Conservation (phyloP, 2,797 vertebrate species). For the Acropternis orthonyx region DNA sequence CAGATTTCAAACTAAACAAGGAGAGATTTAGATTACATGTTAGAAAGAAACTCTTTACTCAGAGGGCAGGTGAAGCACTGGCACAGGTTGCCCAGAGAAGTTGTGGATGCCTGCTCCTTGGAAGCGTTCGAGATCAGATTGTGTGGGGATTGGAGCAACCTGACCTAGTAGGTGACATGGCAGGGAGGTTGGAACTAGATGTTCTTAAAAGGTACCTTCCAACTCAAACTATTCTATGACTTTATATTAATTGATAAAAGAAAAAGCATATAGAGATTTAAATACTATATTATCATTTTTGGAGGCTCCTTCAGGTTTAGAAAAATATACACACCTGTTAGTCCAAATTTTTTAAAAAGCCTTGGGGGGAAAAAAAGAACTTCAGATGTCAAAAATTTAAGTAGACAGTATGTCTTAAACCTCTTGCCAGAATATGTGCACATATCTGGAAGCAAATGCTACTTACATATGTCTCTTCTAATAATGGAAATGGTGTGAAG, state of each 20-base stretch:
- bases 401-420: not conserved
- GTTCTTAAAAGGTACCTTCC: not conserved
- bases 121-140: not conserved
- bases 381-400: not conserved
- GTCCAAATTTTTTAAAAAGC: not conserved
- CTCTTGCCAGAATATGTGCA: not conserved
- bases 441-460: not conserved
- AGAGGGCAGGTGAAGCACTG: fast-evolving
- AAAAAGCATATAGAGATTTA: not conserved
- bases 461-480: constrained; percentile 11
- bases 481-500: constrained; percentile 38
- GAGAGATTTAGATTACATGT: not conserved
- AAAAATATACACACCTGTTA: not conserved
- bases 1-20: not conserved
- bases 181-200: not conserved
- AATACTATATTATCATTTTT: not conserved
- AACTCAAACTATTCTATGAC: not conserved
- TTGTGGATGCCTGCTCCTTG: not conserved
- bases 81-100: not conserved
- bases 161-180: not conserved
- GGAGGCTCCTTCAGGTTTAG: not conserved
- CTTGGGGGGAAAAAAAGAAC: too few relatives aligned
- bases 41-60: not conserved
- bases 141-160: not conserved
- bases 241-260: not conserved